Evolutionary conservation across 2,113 vertebrate species (phyloP), one percentile per base, ranked within the genome.

Genomic region (Rafetus swinhoei): DNA sequence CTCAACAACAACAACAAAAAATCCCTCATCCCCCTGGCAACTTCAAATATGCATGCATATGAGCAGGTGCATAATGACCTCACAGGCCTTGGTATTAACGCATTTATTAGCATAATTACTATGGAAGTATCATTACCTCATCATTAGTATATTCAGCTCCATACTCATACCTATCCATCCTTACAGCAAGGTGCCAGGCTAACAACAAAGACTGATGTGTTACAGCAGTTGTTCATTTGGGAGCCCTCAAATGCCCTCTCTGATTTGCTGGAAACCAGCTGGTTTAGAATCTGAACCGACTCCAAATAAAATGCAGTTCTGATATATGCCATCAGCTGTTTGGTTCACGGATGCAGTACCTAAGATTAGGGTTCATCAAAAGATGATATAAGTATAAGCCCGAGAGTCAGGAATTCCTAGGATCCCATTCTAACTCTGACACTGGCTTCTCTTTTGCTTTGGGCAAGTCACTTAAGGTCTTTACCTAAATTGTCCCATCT

Each of bases 291-390:
- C 94, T 97, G 94, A 97, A 96, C 29, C 88, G 93, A 97, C 97
- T 96, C 97, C 96, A 97, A 97, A 97, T 94, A 96, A 96, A 54
- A 29, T 96, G 91, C 94, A 93, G 95, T 97, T 96, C 90, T 87
- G 93, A 90, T 94, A 88, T 93, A 95, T 18, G 12, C 87, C 25
- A 54, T 90, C 95, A 97, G 92, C 95, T 95, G 88, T 69, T 25
- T 93, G 96, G 88, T 97, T 97, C 97, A 86, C 88, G 77, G 77
- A 91, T 96, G 93, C 93, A 95, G 96, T 97, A 95, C 90, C 80
- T 97, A 1, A 16, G 96, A 95, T 94, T 95, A 94, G 90, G 93
- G 90, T 95, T 93, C 56, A 45, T 95, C 69, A 88, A 84, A 50
- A 76, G 72, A 86, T 50, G 80, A 27, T 85, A 65, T 77, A 52